Evolutionary conservation across 1,140 invertebrate genomes (phyloP), one percentile per base, ranked within the genome.

Genomic region (Gerris buenoi): DNA sequence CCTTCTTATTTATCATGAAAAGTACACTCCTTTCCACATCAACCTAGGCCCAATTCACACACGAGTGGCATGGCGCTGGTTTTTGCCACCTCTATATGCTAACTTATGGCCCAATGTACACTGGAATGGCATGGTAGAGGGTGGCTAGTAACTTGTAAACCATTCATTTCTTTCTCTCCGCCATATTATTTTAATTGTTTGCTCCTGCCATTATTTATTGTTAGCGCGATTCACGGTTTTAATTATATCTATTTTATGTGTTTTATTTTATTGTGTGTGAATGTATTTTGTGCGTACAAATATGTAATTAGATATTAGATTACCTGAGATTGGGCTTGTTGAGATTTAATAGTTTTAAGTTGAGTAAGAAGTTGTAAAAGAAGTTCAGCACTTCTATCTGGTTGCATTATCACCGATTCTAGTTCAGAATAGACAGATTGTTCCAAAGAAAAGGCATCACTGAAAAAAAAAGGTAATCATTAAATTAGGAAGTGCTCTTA

Each of bases 301-400:
- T 13, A n/a, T 13, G 10, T 56, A 13, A 56, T 56, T 56, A 57
- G 29, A 59, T 15, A 59, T 2, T 26, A 2, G 29, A 58, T 26
- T 5, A 26, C 64, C 57, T 65, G 65, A 59, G n/a, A n/a, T n/a
- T 26, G 60, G 60, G 26, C 64, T 60, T 46, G 33, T n/a, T 68
- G 67, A 2, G 84, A 85, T 69, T 83, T 84, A 27, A 87, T 81
- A 29, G 82, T 74, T 70, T 85, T 84, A 46, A 87, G 75, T 73
- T 87, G 85, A 69, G 80, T 78, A 65, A 87, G 83, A 65, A 87
- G 74, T 70, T 85, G 85, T 62, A 86, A 82, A 22, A 87, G 74
- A 72, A 85, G 86, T 70, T 87, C 83, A 0, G 86, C 85, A 67
- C 85, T 78, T 61, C 78, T 82, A 74, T 85, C 84, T 74, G 88